phyloP scores from a whole-genome alignment of 2,888 invertebrate genomes.

The Dorcus hopei region DNA sequence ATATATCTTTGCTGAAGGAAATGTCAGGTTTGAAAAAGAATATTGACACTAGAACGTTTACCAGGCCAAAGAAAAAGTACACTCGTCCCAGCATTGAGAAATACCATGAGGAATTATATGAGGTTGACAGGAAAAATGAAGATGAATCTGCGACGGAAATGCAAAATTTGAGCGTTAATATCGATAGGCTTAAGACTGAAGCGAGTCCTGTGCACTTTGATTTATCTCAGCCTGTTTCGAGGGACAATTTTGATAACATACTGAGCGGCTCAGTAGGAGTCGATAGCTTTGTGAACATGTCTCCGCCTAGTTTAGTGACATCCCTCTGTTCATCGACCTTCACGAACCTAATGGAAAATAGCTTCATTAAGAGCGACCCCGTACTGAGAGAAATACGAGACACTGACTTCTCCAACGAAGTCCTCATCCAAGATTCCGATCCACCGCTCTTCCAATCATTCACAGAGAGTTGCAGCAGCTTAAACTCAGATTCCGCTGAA shows the following conservation, averaged over 20 bases:
- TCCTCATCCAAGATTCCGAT: constrained; percentile 40
- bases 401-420: constrained; percentile 40
- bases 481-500: constrained; percentile 44
- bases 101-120: constrained; percentile 31
- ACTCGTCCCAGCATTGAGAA: constrained; percentile 61
- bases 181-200: constrained; percentile 3
- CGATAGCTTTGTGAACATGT: constrained; percentile 53
- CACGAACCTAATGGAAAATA: constrained; percentile 48
- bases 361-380: constrained; percentile 47
- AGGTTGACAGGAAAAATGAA: constrained; percentile 5
- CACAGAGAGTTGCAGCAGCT: constrained; percentile 43
- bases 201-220: constrained; percentile 42
- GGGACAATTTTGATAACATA: constrained; percentile 44
- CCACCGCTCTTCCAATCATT: constrained; percentile 43
- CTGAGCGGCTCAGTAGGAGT: constrained; percentile 47
- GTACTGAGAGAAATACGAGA: constrained; percentile 45
- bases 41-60: constrained; percentile 69
- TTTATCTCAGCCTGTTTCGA: constrained; percentile 39
- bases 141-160: constrained; percentile 19
- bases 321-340: constrained; percentile 52
- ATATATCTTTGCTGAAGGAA: constrained; percentile 16
- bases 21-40: constrained; percentile 44
- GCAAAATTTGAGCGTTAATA: constrained; percentile 15
- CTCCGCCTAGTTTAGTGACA: constrained; percentile 60
- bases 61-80: constrained; percentile 62